These are phyloP conservation scores for Taeniopygia guttata DNA, from an alignment of 2,797 vertebrate genomes.

Conservation along the genomic window DNA sequence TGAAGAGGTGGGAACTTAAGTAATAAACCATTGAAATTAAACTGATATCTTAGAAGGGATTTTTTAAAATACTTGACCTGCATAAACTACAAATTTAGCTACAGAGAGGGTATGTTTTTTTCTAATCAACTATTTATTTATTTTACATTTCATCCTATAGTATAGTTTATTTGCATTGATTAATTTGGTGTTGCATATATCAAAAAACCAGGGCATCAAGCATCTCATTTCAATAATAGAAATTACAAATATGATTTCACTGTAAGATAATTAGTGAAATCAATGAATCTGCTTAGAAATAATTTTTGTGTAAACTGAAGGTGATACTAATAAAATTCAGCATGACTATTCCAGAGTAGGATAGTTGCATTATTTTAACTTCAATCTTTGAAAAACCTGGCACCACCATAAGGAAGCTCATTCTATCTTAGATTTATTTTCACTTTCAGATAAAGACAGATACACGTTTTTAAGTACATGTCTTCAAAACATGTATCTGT, in stretches of 20 bases:
- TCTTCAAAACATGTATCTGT: too few relatives aligned
- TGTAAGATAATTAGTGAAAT: not conserved
- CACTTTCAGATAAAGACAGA: not conserved
- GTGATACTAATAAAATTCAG: not conserved
- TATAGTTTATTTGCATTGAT: not conserved
- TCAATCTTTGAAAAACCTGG: not conserved
- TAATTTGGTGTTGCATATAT: not conserved
- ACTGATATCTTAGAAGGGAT: not conserved
- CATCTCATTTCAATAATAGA: not conserved
- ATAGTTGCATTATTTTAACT: not conserved
- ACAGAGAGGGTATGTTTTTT: not conserved
- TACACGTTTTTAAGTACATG: not conserved
- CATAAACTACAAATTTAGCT: not conserved
- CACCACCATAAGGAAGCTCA: not conserved
- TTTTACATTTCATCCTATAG: not conserved
- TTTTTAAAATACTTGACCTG: not conserved
- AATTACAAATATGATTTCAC: not conserved
- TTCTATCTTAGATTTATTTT: not conserved
- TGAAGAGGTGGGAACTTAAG: not conserved
- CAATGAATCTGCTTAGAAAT: not conserved
- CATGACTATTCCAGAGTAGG: not conserved
- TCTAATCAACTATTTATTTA: not conserved
- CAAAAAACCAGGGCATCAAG: not conserved
- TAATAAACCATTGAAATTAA: not conserved
- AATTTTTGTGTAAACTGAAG: not conserved